Evolutionary conservation across 2,888 invertebrate species (phyloP), one percentile per base, ranked within the genome.

Genomic region (Lycocerus yunnanus): DNA sequence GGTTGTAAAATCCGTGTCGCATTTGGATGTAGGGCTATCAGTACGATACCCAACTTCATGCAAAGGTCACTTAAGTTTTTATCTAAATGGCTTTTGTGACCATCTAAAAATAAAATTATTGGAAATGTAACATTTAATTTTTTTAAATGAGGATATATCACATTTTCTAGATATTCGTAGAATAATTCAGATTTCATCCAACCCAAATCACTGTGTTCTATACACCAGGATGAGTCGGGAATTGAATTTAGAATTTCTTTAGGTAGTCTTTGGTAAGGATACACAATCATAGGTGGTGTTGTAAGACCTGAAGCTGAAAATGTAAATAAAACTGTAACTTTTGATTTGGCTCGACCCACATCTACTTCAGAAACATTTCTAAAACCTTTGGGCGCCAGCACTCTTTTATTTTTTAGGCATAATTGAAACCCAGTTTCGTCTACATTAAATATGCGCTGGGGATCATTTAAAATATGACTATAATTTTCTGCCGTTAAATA

Each of bases 301-400:
- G n/a, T n/a, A n/a, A n/a, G n/a, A n/a, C n/a, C n/a, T n/a, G n/a
- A n/a, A n/a, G 86, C 86, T 8, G 81, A 78, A 81, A 86, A 86
- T 14, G 85, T 84, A 73, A 86, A 86, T 83, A 87, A 81, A 0
- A 86, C 86, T 11, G 86, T 86, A 16, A 87, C 76, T 15, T 81
- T 82, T 4, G 81, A 77, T 80, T 87, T 87, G 10, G 82, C 79
- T 16, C 76, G 77, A 11, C 84, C 82, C 58, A 83, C 81, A 66
- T 85, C 85, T 2, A 58, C 14, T 2, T 3, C 10, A 6, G n/a
- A n/a, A n/a, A n/a, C n/a, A n/a, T n/a, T n/a, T n/a, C n/a, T n/a
- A n/a, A n/a, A n/a, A n/a, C n/a, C n/a, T n/a, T n/a, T n/a, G n/a
- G n/a, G n/a, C n/a, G n/a, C n/a, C n/a, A n/a, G n/a, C n/a, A n/a